Conservation (phyloP, 2,113 vertebrate genomes). For the Riparia riparia region DNA sequence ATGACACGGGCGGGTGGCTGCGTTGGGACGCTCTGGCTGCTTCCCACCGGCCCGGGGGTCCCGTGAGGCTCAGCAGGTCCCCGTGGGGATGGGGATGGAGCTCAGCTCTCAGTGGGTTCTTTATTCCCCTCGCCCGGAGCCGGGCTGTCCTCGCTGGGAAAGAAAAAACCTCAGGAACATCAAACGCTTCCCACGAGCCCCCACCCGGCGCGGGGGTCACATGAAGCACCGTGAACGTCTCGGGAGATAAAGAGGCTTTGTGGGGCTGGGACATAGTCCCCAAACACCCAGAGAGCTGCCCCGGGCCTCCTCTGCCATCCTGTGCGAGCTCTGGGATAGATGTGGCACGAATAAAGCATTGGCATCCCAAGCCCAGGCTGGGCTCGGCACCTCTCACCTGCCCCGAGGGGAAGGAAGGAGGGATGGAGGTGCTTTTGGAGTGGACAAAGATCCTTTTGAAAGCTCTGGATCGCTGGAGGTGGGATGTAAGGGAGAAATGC, state of each 20-base stretch:
- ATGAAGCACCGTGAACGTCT: background rate
- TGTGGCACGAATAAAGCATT: accelerated
- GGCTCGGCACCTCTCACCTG: accelerated
- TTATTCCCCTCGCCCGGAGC: background rate
- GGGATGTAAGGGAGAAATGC: background rate
- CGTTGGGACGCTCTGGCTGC: background rate
- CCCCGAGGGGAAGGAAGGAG: background rate
- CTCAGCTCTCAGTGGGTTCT: background rate
- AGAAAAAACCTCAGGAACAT: background rate
- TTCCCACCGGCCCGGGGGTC: background rate
- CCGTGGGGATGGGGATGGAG: background rate
- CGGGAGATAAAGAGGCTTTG: constrained; percentile 11
- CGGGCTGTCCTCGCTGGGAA: background rate
- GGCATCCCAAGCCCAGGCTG: background rate
- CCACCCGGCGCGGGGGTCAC: background rate
- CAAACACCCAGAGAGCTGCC: background rate
- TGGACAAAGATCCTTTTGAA: background rate
- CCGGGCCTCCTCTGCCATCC: background rate
- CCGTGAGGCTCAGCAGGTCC: background rate
- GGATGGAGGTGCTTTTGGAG: background rate
- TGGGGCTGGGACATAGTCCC: background rate
- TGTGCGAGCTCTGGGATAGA: accelerated
- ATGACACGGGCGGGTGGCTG: background rate
- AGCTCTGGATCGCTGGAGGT: background rate
- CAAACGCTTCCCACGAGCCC: background rate